Base-by-base conservation (phyloP, 64 coral and sea anemone species). In the Stichodactyla helianthus region DNA sequence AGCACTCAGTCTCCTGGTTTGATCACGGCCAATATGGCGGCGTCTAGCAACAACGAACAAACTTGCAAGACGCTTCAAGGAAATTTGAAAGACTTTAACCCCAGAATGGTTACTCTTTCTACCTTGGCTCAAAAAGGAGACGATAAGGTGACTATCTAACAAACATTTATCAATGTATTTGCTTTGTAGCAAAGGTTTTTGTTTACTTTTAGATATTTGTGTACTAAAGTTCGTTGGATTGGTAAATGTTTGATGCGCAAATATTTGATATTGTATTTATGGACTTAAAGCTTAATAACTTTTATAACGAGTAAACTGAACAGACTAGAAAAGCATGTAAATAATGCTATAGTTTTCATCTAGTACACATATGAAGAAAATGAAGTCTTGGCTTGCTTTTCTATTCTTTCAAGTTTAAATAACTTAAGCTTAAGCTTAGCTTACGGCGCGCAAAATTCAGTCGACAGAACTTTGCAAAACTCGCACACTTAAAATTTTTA, bases 61-160 rank as follows among this genome's bases (percentile, higher is more conserved):
- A 28, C 52, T 25, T 60, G 83, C 27, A 57, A 13, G 61, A 6
- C n/a, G 5, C 82, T 96, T 57, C 91, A 93, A 80, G 88, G 82
- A 79, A 61, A 93, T 54, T 77, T 96, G 55, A 86, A 77, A 58
- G 94, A 86, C 82, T 79, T 96, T 5, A 82, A 87, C 78, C 84
- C 91, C 6, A 71, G 80, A 50, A 59, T 89, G 10, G 90, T 90
- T 28, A 86, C 86, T 44, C 88, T 96, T 63, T 96, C 94, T 10
- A 96, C 94, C 10, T 83, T 96, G 23, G 90, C 94, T 10, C 94
- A 93, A 62, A 96, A 96, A 53, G 94, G 94, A 88, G 94, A 96
- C 84, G 94, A 96, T 67, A 96, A 93, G 87, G 94, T 87, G 51
- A 90, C 11, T 86, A 54, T 25, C 9, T 65, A n/a, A 18, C 53